Conservation (phyloP, 2,888 invertebrate species). For the Ypsolopha sequella region DNA sequence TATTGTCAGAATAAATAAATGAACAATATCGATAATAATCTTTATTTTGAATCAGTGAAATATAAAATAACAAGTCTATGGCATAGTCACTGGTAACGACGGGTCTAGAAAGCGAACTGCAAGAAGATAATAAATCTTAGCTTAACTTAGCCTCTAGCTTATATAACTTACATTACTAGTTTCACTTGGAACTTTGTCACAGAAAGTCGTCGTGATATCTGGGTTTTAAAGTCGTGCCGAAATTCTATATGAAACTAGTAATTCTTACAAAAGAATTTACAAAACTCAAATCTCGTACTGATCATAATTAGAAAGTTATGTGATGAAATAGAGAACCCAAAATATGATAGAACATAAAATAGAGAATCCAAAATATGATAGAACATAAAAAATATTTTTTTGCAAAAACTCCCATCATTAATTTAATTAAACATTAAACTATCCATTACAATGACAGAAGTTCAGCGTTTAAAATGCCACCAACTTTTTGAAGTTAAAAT, state of each 20-base stretch:
- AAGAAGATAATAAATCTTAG: slow-evolving; percentile 19
- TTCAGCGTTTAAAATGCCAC: background rate
- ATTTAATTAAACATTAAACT: slow-evolving; percentile 55
- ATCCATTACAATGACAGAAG: slow-evolving; percentile 44
- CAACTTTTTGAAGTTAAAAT: background rate
- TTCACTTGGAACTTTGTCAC: background rate
- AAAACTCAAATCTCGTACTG: too few species aligned
- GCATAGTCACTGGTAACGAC: slow-evolving; percentile 67
- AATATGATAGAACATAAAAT: too few species aligned
- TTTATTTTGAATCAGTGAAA: slow-evolving; percentile 54
- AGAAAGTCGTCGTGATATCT: slow-evolving; percentile 27
- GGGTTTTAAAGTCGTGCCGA: too few species aligned
- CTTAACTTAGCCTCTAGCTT: slow-evolving; percentile 43
- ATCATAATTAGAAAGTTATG: too few species aligned
- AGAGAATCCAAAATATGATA: slow-evolving; percentile 20
- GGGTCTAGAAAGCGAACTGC: slow-evolving; percentile 31
- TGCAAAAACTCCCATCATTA: slow-evolving; percentile 26
- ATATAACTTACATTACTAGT: background rate
- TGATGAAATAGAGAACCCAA: slow-evolving; percentile 14
- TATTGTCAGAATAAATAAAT: slow-evolving; percentile 10
- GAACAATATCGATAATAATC: slow-evolving; percentile 12
- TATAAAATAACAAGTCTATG: slow-evolving; percentile 55
- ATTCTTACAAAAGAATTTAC: too few species aligned
- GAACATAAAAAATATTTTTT: too few species aligned
- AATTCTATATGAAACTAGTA: too few species aligned